Conservation (phyloP, 35 echinoderm and acorn worm species). For the Patiria miniata region DNA sequence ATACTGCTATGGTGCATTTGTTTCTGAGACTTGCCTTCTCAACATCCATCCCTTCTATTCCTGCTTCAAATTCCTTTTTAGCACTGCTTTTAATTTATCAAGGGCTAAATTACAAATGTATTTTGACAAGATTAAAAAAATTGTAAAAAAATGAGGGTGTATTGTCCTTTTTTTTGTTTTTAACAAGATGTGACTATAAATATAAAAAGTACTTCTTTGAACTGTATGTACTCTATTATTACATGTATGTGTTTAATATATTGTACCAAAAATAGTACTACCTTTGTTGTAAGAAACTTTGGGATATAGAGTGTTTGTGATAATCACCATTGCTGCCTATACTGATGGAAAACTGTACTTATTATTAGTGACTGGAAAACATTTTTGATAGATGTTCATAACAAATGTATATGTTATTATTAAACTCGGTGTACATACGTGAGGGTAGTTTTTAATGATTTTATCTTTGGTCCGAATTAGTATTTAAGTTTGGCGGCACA, state of each 20-base stretch:
- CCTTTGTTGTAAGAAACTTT: background rate
- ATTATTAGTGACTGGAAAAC: conserved; percentile 13
- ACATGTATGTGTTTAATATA: background rate
- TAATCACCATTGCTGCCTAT: conserved; percentile 25
- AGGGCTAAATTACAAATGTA: background rate
- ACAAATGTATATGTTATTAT: conserved; percentile 8
- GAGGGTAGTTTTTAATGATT: background rate
- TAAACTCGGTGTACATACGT: background rate
- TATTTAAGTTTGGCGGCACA: too few species aligned
- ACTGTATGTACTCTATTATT: background rate
- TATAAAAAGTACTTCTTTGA: conserved; percentile 13
- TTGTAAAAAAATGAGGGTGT: background rate
- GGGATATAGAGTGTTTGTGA: background rate
- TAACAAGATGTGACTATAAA: background rate
- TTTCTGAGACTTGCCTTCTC: too few species aligned
- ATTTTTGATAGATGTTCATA: background rate
- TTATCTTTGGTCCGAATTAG: background rate
- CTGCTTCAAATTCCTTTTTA: background rate
- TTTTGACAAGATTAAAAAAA: background rate
- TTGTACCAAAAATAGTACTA: background rate
- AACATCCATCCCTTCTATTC: background rate
- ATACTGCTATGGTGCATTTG: too few species aligned
- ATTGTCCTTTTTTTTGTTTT: background rate
- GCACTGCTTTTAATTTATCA: background rate
- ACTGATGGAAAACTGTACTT: conserved; percentile 7